Base-by-base conservation (phyloP, 1,140 invertebrate species). In the Drosophila sulfurigaster region DNA sequence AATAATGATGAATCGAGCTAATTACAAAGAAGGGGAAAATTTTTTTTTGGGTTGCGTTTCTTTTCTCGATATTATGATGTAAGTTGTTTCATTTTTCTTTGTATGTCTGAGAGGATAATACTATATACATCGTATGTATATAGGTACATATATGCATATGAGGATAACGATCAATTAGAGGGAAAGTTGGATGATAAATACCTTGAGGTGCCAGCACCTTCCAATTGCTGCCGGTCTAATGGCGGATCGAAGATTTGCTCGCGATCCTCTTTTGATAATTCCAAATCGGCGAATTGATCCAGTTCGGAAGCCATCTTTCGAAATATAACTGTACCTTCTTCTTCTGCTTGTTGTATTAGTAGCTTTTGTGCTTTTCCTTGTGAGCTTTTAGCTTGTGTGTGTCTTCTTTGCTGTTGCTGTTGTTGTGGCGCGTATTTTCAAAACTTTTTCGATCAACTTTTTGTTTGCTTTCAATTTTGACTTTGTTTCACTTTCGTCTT, bases 161-260 rank as follows among this genome's bases (percentile, higher is more conserved):
- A 48, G 15, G 11, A 30, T 8, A 51, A 25, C 4, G 20, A 25
- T 25, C 20, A 25, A 25, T 25, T 25, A 13, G n/a, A 56, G 7
- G 10, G 20, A 20, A 20, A 51, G 8, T 38, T 38, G 10, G 10
- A 7, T 58, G 8, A 67, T 70, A 87, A 81, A 52, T 87, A 92
- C 91, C 91, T 92, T 92, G 91, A 92, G 85, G 91, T 92, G 87
- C 89, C 86, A 92, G 92, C 86, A 92, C 86, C 91, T 92, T 92
- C 92, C 89, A 91, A 58, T 82, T 91, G 91, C 83, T 91, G 91
- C 78, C 91, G 91, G 82, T 92, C 91, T 74, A 92, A 80, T 49
- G 92, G 92, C 69, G 92, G 92, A 88, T 93, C 92, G 73, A 93
- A 93, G 69, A 93, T 93, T 75, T 93, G 92, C 83, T 93, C 92